Base-by-base conservation (phyloP, 2,888 invertebrate genomes). In the Lepidonotus clava region DNA sequence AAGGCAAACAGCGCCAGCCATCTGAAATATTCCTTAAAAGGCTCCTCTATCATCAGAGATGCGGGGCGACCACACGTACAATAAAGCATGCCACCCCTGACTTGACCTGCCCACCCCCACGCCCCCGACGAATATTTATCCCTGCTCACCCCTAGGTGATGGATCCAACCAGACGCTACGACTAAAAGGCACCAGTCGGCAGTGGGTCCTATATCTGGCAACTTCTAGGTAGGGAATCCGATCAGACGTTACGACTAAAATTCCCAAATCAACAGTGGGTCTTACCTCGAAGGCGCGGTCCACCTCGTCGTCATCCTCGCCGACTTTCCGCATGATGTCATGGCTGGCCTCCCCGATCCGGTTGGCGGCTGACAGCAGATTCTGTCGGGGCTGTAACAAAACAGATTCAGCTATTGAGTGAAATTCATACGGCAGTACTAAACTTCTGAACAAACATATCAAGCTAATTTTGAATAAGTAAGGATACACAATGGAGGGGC, bases 321-420 rank as follows among this genome's bases (percentile, higher is more conserved):
- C 91, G 0, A 93, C 92, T 83, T 98, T 98, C 92, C 97, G 96
- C 85, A 99, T 96, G 0, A 99, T 98, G 91, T 97, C 97, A 80
- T 98, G 97, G 87, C 98, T 98, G 0, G 98, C 98, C 94, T 99
- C 99, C 14, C 99, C 99, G 77, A 99, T 91, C 87, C 90, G 92
- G 21, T 98, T 98, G 0, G 99, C 99, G 0, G 99, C 99, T 93
- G 97, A 98, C 84, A 99, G 96, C 46, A 99, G 95, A 93, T 96
- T 97, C 95, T 98, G 98, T 18, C 98, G 96, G 0, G 98, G 98
- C 96, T 97, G 95, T 28, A 91, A 85, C n/a, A 18, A 71, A 0
- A 66, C n/a, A n/a, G n/a, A n/a, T n/a, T n/a, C n/a, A n/a, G n/a
- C n/a, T n/a, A n/a, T n/a, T n/a, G n/a, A n/a, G n/a, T n/a, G n/a